Conservation (phyloP, 2,113 vertebrate species). For the Aptenodytes patagonicus region DNA sequence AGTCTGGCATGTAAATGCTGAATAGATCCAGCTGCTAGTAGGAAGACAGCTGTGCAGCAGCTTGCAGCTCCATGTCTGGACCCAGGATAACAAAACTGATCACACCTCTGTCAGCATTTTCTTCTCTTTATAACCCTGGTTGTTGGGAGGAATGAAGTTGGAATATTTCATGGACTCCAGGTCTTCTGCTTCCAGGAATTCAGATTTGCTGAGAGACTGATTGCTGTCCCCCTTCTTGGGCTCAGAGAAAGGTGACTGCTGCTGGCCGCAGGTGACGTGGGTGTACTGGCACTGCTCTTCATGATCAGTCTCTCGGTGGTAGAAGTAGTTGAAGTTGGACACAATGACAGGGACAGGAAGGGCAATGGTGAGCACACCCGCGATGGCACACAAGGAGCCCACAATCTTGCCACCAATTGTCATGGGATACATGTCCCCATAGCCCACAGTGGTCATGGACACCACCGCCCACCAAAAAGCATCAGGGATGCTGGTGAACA, state of each 20-base stretch:
- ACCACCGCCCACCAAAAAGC: conserved; percentile 99
- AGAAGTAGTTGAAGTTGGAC: conserved; percentile 98
- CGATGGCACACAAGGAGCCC: conserved; percentile 92
- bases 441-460: conserved; percentile 95
- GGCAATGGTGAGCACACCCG: conserved; percentile 92
- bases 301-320: conserved; percentile 92
- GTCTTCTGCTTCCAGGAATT: conserved; percentile 82
- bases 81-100: conserved; percentile 33
- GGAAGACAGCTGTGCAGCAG: conserved; percentile 13
- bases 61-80: neutral
- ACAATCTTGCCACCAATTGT: conserved; percentile 96
- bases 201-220: conserved; percentile 83
- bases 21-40: conserved; percentile 29
- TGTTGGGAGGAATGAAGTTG: conserved; percentile 83
- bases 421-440: conserved; percentile 95
- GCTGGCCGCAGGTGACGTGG: conserved; percentile 92
- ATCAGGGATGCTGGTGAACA: conserved; percentile 92
- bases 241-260: conserved; percentile 77
- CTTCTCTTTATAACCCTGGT: conserved; percentile 76
- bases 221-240: conserved; percentile 81
- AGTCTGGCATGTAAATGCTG: conserved; percentile 51
- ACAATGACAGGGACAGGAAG: conserved; percentile 93
- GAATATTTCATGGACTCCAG: conserved; percentile 81
- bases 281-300: conserved; percentile 92
- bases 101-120: conserved; percentile 91